Conservation (phyloP, 2,888 invertebrate species). For the Selenia dentaria region DNA sequence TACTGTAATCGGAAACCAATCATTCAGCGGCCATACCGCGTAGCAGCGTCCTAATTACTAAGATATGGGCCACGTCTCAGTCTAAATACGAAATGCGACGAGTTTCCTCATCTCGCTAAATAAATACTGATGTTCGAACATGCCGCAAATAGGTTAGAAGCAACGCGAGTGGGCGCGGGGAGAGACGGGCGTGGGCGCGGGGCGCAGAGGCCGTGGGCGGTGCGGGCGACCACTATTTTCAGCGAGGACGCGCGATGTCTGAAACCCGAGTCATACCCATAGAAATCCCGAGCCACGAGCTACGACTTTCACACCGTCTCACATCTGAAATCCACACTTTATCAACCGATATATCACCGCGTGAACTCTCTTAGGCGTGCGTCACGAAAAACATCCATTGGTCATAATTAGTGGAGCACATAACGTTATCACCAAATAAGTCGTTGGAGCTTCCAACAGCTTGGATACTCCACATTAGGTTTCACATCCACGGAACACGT, state of each 20-base stretch:
- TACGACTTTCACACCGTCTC: conserved; percentile 36
- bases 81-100: conserved; percentile 73
- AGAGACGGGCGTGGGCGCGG: conserved; percentile 36
- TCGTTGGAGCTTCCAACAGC: conserved; percentile 52
- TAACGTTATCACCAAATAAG: conserved; percentile 49
- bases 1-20: conserved; percentile 47
- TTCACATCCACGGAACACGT: conserved; percentile 28
- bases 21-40: conserved; percentile 36
- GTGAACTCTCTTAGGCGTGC: conserved; percentile 28
- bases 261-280: conserved; percentile 76
- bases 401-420: conserved; percentile 43
- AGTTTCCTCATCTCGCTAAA: conserved; percentile 81
- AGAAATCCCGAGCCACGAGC: conserved; percentile 44
- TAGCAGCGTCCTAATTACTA: conserved; percentile 61
- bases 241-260: conserved; percentile 76
- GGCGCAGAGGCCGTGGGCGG: conserved; percentile 40
- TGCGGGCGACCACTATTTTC: conserved; percentile 73
- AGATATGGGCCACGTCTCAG: conserved; percentile 71
- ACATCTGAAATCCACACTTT: conserved; percentile 35
- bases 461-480: conserved; percentile 62
- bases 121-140: conserved; percentile 73
- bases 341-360: conserved; percentile 29
- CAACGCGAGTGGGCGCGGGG: conserved; percentile 37
- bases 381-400: conserved; percentile 29
- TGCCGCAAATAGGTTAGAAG: conserved; percentile 80